phyloP scores from a whole-genome alignment of 2,797 vertebrate species.

The Carapus acus region DNA sequence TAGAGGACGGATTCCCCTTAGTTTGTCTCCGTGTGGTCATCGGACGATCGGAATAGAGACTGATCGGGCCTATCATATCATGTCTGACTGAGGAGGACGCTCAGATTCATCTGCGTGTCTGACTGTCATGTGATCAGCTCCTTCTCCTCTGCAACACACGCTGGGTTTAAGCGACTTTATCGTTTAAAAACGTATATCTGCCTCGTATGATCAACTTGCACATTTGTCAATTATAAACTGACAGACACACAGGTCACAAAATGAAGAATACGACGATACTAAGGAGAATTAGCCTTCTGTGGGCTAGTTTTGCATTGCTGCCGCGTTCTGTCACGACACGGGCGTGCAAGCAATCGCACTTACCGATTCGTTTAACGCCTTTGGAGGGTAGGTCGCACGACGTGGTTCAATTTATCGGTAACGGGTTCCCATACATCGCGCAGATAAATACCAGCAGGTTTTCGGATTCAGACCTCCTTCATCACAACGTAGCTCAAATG shows the following conservation, averaged over 20 bases:
- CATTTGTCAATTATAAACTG: not conserved
- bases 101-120: slow-evolving; percentile 22
- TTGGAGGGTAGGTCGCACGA: slow-evolving; percentile 22
- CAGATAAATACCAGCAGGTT: slow-evolving; percentile 23
- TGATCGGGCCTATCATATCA: slow-evolving; percentile 16
- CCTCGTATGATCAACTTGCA: no score
- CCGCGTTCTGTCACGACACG: slow-evolving; percentile 54
- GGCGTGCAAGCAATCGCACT: slow-evolving; percentile 30
- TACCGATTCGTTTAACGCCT: slow-evolving; percentile 42
- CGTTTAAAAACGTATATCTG: not conserved
- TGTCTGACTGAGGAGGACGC: slow-evolving; percentile 6
- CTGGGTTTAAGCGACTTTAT: not conserved
- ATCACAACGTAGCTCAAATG: slow-evolving; percentile 54
- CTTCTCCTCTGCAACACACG: slow-evolving; percentile 3
- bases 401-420: slow-evolving; percentile 21
- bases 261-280: no score
- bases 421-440: slow-evolving; percentile 42
- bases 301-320: slow-evolving; percentile 43
- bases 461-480: slow-evolving; percentile 50
- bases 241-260: no score
- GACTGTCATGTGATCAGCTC: slow-evolving; percentile 59
- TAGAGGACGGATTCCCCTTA: slow-evolving; percentile 34
- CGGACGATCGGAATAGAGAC: slow-evolving; percentile 1
- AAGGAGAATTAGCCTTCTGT: slow-evolving; percentile 34
- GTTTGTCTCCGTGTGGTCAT: not conserved